phyloP scores from a whole-genome alignment of 2,113 vertebrate genomes.

The Falcunculus frontatus region DNA sequence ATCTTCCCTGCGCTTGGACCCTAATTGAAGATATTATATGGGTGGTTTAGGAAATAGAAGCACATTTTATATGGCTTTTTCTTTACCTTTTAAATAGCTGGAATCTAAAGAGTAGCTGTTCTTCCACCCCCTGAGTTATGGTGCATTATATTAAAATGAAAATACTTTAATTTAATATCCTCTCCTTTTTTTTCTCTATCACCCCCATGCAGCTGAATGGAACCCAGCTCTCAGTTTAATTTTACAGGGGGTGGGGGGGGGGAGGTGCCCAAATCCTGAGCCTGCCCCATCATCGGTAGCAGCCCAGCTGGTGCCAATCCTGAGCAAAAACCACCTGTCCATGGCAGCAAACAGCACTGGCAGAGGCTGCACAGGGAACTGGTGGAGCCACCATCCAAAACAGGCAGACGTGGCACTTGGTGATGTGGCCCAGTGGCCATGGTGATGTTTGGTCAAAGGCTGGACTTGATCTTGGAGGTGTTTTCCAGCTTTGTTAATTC shows the following conservation, averaged over 20 bases:
- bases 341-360: fast-evolving
- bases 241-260: not conserved
- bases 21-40: constrained; percentile 57
- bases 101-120: constrained; percentile 26
- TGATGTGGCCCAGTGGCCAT: fast-evolving
- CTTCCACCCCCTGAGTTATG: not conserved
- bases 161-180: constrained; percentile 22
- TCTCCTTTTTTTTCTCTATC: not conserved
- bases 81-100: constrained; percentile 58
- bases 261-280: not conserved
- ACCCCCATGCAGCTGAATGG: not conserved
- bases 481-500: not conserved
- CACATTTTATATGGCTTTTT: constrained; percentile 39
- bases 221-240: not conserved
- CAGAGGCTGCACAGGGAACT: not conserved
- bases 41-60: constrained; percentile 54
- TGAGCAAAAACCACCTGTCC: not conserved
- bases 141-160: not conserved
- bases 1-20: constrained; percentile 48
- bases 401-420: not conserved
- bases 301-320: not conserved
- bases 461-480: not conserved
- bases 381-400: not conserved
- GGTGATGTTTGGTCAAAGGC: not conserved
- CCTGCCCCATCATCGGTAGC: fast-evolving